Evolutionary conservation across 2,797 vertebrate genomes (phyloP).

Genomic region (Loris lydekkerianus): DNA sequence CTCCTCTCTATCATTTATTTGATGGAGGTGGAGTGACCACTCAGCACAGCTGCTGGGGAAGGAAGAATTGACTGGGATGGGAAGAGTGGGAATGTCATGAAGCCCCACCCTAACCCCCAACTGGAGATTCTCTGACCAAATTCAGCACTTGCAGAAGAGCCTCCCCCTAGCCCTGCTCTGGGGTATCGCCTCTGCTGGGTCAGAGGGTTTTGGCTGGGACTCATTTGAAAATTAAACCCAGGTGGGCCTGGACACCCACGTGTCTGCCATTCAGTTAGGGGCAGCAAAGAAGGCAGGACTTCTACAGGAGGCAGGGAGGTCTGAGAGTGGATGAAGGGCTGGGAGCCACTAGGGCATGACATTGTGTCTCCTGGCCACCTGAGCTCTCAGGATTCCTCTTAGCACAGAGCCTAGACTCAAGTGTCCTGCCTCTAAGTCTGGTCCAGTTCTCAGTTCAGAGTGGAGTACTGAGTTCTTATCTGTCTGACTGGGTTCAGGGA

Average conservation of each 20-base stretch:
- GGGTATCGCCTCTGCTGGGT: slow-evolving; percentile 66
- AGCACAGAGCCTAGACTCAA: not conserved
- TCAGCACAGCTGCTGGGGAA: not conserved
- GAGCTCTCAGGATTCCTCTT: not conserved
- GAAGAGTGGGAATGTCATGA: not conserved
- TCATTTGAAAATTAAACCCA: slow-evolving; percentile 54
- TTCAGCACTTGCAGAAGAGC: slow-evolving; percentile 38
- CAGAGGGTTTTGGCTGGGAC: slow-evolving; percentile 47
- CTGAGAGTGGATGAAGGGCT: not conserved
- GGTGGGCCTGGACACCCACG: slow-evolving; percentile 36
- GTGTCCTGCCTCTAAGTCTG: not conserved
- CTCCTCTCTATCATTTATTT: not conserved
- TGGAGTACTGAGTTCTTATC: not conserved
- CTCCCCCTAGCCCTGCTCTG: slow-evolving; percentile 6
- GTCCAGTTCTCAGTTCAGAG: not conserved
- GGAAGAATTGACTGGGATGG: not conserved
- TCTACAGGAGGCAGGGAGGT: not conserved
- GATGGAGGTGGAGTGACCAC: not conserved
- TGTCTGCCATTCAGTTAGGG: not conserved
- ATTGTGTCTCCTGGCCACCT: not conserved
- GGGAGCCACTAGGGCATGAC: not conserved
- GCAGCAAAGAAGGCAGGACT: not conserved
- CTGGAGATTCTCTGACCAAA: slow-evolving; percentile 48
- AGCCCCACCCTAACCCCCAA: slow-evolving; percentile 4
- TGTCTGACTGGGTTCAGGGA: not conserved